A percentile compares a stretch with the other conserved stretches of the same genome.
These are phyloP conservation scores for Oceanites oceanicus DNA, from an alignment of 2,113 vertebrate genomes.

Conservation along the genomic window DNA sequence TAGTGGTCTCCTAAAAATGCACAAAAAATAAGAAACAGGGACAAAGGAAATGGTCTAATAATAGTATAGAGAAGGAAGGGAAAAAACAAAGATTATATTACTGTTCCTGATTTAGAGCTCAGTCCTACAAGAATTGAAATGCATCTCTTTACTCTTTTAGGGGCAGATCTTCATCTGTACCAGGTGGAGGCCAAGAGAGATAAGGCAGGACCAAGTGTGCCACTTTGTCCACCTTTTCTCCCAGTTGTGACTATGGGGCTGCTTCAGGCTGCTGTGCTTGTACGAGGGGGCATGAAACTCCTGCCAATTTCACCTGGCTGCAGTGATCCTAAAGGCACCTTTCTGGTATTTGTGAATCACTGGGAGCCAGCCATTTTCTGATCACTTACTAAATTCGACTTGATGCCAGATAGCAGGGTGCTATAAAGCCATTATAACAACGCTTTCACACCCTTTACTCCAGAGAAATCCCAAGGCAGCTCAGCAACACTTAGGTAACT, in stretches of 20 bases:
- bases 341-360: neutral
- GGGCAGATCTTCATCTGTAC: neutral
- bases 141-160: neutral
- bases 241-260: neutral
- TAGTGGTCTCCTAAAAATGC: conserved; percentile 50
- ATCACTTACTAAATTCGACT: neutral
- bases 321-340: neutral
- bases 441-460: neutral
- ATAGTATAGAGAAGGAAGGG: neutral
- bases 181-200: neutral
- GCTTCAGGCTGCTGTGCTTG: neutral
- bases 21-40: conserved; percentile 53
- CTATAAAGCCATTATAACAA: neutral
- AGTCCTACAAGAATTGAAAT: neutral
- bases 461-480: neutral
- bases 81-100: conserved; percentile 29
- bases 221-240: neutral
- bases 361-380: neutral
- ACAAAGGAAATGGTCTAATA: conserved; percentile 26
- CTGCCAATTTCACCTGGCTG: neutral
- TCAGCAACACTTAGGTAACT: neutral
- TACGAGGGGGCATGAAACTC: neutral
- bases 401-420: neutral
- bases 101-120: neutral
- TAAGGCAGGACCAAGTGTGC: neutral